phyloP scores from a whole-genome alignment of 2,888 invertebrate species.

The Lochmaea crataegi region DNA sequence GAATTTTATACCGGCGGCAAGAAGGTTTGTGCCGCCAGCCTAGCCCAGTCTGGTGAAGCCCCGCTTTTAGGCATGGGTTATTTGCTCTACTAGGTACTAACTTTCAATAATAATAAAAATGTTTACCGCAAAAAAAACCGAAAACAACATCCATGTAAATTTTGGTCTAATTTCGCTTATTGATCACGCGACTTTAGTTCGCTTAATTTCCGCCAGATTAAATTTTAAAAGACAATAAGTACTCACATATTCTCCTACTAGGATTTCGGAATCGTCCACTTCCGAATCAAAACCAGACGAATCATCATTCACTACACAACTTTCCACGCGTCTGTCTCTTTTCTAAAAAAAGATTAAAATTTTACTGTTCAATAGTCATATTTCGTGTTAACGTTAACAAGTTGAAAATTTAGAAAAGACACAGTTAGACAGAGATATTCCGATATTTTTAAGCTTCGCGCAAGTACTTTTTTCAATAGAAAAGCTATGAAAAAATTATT shows the following conservation, averaged over 20 bases:
- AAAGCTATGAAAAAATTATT: too few relatives aligned
- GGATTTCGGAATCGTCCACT: conserved; percentile 64
- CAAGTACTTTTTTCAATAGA: too few relatives aligned
- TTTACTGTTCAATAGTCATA: neutral
- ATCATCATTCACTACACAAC: conserved; percentile 55
- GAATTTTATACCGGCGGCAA: too few relatives aligned
- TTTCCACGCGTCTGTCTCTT: conserved; percentile 54
- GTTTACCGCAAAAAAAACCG: too few relatives aligned
- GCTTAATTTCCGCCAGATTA: neutral
- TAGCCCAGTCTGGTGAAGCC: too few relatives aligned
- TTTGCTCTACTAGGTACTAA: too few relatives aligned
- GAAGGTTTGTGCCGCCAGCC: too few relatives aligned
- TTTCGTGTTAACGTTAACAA: neutral
- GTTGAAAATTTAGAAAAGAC: neutral
- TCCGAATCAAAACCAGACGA: conserved; percentile 48
- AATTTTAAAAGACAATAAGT: neutral
- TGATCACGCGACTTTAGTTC: neutral
- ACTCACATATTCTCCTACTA: conserved; percentile 71
- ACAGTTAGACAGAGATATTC: neutral
- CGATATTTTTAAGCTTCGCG: too few relatives aligned
- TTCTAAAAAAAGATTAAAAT: conserved; percentile 47
- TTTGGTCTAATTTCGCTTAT: too few relatives aligned
- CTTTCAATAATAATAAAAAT: too few relatives aligned
- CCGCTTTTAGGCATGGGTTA: too few relatives aligned
- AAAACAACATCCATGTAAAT: too few relatives aligned